phyloP scores from a whole-genome alignment of 2,113 vertebrate genomes.

The Spermophilus dauricus region DNA sequence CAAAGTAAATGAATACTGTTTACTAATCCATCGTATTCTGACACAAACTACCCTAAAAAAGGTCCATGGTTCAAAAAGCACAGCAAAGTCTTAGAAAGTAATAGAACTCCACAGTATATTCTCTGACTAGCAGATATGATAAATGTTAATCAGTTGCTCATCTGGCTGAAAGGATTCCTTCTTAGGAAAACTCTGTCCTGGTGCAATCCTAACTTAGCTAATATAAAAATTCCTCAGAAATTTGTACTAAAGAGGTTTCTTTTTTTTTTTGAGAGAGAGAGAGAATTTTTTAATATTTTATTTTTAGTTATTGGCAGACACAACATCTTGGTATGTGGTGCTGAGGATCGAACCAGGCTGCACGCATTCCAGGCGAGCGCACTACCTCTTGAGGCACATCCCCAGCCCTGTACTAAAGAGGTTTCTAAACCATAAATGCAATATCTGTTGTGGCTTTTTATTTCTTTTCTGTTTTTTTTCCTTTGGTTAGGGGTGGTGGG shows the following conservation, averaged over 20 bases:
- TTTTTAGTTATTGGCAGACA: too few species aligned
- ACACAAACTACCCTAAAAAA: not conserved
- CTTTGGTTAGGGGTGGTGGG: not conserved
- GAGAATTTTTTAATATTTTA: too few species aligned
- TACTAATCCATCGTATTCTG: not conserved
- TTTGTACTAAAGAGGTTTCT: not conserved
- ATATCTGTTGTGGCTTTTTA: not conserved
- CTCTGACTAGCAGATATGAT: not conserved
- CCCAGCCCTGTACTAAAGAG: not conserved
- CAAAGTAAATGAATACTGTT: conserved; percentile 22
- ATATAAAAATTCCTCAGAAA: conserved; percentile 51
- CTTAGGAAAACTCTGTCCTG: not conserved
- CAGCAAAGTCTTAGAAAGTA: not conserved
- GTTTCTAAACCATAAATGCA: not conserved
- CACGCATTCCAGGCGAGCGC: too few species aligned
- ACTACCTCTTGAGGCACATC: too few species aligned
- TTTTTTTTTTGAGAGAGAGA: too few species aligned
- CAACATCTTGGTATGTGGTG: too few species aligned
- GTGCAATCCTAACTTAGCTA: not conserved
- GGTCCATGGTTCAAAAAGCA: conserved; percentile 19
- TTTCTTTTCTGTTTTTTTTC: not conserved
- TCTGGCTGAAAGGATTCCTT: not conserved
- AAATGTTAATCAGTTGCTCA: conserved; percentile 29
- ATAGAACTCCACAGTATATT: not conserved
- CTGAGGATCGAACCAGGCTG: too few species aligned